Evolutionary conservation across 2,113 vertebrate species (phyloP).

Genomic region (Osmerus mordax): DNA sequence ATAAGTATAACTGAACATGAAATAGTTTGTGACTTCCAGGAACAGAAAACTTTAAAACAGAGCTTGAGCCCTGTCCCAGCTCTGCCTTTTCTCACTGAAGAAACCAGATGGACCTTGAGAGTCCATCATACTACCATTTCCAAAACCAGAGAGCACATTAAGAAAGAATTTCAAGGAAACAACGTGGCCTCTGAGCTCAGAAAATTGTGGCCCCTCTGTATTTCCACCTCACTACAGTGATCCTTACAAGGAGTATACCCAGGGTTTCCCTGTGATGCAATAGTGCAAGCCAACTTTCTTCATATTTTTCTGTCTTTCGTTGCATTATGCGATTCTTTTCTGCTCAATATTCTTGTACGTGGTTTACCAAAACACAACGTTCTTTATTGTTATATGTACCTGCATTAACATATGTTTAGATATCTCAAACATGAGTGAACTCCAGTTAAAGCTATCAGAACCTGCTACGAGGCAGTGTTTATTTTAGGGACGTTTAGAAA

Average conservation of each 20-base stretch:
- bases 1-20: too few relatives aligned
- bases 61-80: slow-evolving; percentile 33
- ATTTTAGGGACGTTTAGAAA: too few relatives aligned
- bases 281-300: slow-evolving; percentile 42
- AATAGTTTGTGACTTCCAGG: too few relatives aligned
- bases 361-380: slow-evolving; percentile 25
- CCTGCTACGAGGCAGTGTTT: background rate
- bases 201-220: slow-evolving; percentile 47
- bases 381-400: too few relatives aligned
- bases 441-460: slow-evolving; percentile 8
- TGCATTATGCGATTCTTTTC: slow-evolving; percentile 20
- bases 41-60: slow-evolving; percentile 32
- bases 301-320: slow-evolving; percentile 20
- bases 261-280: slow-evolving; percentile 61
- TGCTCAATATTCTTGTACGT: slow-evolving; percentile 2
- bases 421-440: background rate
- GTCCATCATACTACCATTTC: slow-evolving; percentile 34
- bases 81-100: slow-evolving; percentile 44
- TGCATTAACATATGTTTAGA: background rate
- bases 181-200: slow-evolving; percentile 47
- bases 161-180: slow-evolving; percentile 66
- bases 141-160: slow-evolving; percentile 58
- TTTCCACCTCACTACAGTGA: slow-evolving; percentile 39
- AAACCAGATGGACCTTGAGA: slow-evolving; percentile 51
- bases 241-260: slow-evolving; percentile 48